phyloP scores from a whole-genome alignment of 1,140 invertebrate genomes.

The Eciton burchellii region DNA sequence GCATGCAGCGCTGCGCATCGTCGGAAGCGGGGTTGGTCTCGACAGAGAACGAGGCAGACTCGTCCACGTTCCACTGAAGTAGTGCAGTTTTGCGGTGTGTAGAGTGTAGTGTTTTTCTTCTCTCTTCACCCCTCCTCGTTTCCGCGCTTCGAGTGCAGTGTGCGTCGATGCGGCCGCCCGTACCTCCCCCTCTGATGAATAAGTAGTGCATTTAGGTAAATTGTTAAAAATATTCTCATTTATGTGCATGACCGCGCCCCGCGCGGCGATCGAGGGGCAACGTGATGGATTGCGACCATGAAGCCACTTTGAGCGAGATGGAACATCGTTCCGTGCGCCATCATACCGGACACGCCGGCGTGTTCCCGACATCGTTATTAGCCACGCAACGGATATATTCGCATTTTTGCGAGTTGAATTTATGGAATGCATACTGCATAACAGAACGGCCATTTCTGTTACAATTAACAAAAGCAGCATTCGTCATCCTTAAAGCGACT shows the following conservation, averaged over 20 bases:
- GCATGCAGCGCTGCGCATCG: constrained; percentile 76
- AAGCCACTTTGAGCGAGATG: not conserved
- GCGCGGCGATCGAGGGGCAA: constrained; percentile 55
- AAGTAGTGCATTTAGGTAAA: constrained; percentile 81
- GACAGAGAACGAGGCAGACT: constrained; percentile 73
- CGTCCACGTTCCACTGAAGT: constrained; percentile 79
- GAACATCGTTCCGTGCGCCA: constrained; percentile 62
- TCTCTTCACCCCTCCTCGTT: constrained; percentile 49
- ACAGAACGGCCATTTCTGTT: not conserved
- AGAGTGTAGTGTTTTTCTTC: constrained; percentile 80
- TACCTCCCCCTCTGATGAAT: constrained; percentile 74
- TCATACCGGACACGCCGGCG: constrained; percentile 68
- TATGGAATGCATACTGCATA: not conserved
- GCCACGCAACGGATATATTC: not conserved
- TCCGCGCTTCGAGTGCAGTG: constrained; percentile 74
- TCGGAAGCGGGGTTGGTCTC: constrained; percentile 68
- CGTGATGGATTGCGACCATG: constrained; percentile 2
- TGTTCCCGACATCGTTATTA: constrained; percentile 3
- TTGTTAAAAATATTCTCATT: constrained; percentile 43
- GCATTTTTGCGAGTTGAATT: not conserved
- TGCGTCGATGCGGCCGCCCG: constrained; percentile 76
- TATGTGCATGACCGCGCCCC: constrained; percentile 66
- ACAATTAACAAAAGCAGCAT: too few species aligned
- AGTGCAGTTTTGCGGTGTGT: constrained; percentile 79
- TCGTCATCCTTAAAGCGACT: not conserved